These are phyloP conservation scores for Drosophila pseudotakahashii DNA, from an alignment of 2,888 invertebrate genomes.

Conservation along the genomic window DNA sequence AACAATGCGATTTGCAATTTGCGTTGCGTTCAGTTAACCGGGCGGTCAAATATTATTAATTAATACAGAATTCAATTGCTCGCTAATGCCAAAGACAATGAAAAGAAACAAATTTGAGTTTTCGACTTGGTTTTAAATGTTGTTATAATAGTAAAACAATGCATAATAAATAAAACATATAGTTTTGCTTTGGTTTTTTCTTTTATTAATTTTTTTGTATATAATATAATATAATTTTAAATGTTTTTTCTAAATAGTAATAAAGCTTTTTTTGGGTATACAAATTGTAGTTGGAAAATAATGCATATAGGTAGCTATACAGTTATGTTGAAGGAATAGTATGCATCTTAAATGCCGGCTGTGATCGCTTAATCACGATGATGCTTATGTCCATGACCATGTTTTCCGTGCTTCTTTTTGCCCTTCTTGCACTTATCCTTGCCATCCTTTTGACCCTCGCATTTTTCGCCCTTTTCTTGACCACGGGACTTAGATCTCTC, in stretches of 20 bases:
- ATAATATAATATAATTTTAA: background rate
- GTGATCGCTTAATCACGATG: background rate
- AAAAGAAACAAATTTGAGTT: too few species aligned
- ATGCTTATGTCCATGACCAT: background rate
- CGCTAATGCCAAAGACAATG: too few species aligned
- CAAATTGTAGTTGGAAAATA: too few species aligned
- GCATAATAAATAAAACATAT: background rate
- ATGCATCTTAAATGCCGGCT: background rate
- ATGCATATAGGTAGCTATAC: background rate
- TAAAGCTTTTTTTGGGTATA: conserved; percentile 5
- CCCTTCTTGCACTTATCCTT: conserved; percentile 15
- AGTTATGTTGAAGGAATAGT: too few species aligned
- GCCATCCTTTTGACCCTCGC: background rate
- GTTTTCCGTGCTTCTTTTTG: conserved; percentile 8
- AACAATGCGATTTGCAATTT: too few species aligned
- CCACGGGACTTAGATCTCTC: conserved; percentile 7
- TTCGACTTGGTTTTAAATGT: too few species aligned
- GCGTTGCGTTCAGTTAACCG: too few species aligned
- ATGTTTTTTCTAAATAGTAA: background rate
- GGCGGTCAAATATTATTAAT: too few species aligned
- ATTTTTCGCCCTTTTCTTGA: conserved; percentile 15
- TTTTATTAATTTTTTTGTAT: conserved; percentile 6
- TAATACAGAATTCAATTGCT: too few species aligned
- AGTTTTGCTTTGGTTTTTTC: background rate
- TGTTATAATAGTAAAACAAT: too few species aligned